Evolutionary conservation across 2,113 vertebrate species (phyloP).

Genomic region (Pogona vitticeps): DNA sequence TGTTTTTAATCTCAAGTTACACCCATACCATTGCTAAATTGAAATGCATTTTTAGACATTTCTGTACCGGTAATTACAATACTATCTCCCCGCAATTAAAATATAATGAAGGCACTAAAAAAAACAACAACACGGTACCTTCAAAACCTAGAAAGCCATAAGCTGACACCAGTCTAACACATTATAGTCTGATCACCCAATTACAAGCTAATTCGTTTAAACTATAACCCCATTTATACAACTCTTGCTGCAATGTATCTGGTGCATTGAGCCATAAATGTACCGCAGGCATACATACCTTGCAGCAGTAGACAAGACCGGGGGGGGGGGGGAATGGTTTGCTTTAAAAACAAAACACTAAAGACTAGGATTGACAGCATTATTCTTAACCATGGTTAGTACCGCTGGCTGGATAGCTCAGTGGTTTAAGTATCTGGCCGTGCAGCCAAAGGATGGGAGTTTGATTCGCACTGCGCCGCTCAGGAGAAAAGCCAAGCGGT

Average conservation of each 20-base stretch:
- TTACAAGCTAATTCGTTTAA: slow-evolving; percentile 32
- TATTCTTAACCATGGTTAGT: too few species aligned
- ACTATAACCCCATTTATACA: slow-evolving; percentile 16
- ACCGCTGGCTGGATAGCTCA: too few species aligned
- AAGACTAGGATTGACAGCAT: too few species aligned
- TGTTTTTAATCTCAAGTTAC: too few species aligned
- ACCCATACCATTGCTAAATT: not conserved
- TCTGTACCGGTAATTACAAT: not conserved
- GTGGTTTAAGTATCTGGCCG: too few species aligned
- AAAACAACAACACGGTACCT: not conserved
- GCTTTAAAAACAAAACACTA: not conserved
- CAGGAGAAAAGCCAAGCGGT: too few species aligned
- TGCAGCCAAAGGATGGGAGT: too few species aligned
- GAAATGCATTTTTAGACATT: not conserved
- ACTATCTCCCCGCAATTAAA: not conserved
- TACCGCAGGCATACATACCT: not conserved
- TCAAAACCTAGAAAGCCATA: slow-evolving; percentile 9
- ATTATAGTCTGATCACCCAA: slow-evolving; percentile 20
- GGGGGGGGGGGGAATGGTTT: not conserved
- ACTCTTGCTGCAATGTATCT: not conserved
- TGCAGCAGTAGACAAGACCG: not conserved
- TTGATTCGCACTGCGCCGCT: too few species aligned
- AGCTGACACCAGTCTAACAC: slow-evolving; percentile 25
- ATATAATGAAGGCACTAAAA: slow-evolving; percentile 16
- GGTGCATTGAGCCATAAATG: too few species aligned